Base-by-base conservation (phyloP, 2,888 invertebrate genomes). In the Limnephilus rhombicus region DNA sequence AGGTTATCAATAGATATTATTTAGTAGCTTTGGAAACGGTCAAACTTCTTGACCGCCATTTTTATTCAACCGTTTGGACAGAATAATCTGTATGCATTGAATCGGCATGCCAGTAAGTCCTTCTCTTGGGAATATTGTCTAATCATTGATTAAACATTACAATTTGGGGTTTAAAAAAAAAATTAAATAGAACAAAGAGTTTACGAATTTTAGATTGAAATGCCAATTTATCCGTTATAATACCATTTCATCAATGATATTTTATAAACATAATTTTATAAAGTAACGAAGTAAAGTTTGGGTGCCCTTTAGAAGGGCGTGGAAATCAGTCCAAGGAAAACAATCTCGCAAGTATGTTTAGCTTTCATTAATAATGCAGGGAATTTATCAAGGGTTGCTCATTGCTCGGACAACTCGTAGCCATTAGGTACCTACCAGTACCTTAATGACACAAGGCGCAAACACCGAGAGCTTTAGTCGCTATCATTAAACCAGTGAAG, bases 291-390 rank as follows among this genome's bases (percentile, higher is more conserved):
- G 24, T 18, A 53, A 53, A 68, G 68, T 68, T 24, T 68, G 68
- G 24, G 68, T 9, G 68, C n/a, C 68, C 68, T 68, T 68, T 9
- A n/a, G 18, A 24, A 7, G 68, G 68, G 68, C 24, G 24, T 68
- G 68, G 68, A 68, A 68, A n/a, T 68, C 53, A 68, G 68, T 68
- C 24, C 2, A 1, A 7, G 1, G 68, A 24, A 68, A 68, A 68
- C 68, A 68, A 68, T 68, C 31, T 83, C 34, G 24, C 34, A 13
- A 83, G 13, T 34, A 83, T 18, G 29, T 86, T 86, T 86, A 86
- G 86, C 45, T 86, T 45, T 49, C 86, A 86, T 86, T 86, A 45
- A 86, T 86, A 45, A 86, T 86, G 45, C 45, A 12, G 45, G n/a
- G 29, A 24, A 45, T 49, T 86, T 86, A 86, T 86, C 24, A 49